phyloP scores from a whole-genome alignment of 2,113 vertebrate genomes.

The Pyrgilauda ruficollis region DNA sequence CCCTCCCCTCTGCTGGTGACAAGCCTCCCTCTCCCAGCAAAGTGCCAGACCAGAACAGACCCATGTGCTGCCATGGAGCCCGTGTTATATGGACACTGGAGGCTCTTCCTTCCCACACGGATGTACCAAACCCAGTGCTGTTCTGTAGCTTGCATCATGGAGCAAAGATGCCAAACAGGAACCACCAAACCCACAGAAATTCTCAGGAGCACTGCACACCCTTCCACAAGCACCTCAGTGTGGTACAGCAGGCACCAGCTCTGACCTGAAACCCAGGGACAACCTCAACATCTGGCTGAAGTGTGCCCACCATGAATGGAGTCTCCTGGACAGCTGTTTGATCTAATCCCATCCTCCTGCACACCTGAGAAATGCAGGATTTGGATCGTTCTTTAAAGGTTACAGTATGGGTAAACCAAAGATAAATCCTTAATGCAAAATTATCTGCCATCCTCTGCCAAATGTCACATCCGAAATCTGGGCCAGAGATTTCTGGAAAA shows the following conservation, averaged over 20 bases:
- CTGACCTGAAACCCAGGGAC: not conserved
- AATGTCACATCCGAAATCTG: not conserved
- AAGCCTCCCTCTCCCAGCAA: not conserved
- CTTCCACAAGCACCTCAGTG: not conserved
- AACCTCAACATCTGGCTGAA: not conserved
- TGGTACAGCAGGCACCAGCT: not conserved
- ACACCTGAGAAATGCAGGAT: not conserved
- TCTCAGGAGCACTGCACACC: not conserved
- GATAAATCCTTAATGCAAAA: not conserved
- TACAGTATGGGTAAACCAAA: not conserved
- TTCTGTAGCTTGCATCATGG: not conserved
- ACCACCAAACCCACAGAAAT: not conserved
- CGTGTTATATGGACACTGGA: fast-evolving
- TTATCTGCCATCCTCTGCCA: not conserved
- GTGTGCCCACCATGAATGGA: fast-evolving
- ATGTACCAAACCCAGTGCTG: not conserved
- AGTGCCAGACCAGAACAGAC: not conserved
- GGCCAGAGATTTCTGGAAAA: not conserved
- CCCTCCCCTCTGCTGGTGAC: not conserved
- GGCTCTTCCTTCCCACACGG: not conserved
- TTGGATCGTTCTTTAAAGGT: not conserved
- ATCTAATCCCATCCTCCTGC: not conserved
- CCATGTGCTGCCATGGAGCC: fast-evolving
- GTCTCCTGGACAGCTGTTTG: too few relatives aligned
- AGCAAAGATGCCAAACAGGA: not conserved